Evolutionary conservation across 2,888 invertebrate species (phyloP).

Genomic region (Acleris emargana): DNA sequence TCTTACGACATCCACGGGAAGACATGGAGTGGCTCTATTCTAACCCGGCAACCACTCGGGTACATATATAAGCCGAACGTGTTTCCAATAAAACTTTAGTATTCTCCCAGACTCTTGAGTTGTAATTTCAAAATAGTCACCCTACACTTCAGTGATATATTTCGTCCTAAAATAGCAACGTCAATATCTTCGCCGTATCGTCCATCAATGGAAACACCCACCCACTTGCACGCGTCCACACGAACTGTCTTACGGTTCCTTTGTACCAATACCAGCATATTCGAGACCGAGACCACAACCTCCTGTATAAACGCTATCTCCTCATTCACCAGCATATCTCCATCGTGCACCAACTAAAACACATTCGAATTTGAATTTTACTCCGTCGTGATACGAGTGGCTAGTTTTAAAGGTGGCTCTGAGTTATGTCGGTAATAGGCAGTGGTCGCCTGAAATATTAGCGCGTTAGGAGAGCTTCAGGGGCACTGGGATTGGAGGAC

Average conservation of each 20-base stretch:
- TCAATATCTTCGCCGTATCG: constrained; percentile 31
- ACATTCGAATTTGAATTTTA: constrained; percentile 45
- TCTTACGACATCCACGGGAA: too few relatives aligned
- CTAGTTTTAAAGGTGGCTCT: constrained; percentile 4
- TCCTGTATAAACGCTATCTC: constrained; percentile 77
- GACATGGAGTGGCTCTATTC: too few relatives aligned
- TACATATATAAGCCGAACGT: too few relatives aligned
- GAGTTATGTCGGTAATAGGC: constrained; percentile 57
- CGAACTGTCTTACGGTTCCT: constrained; percentile 73
- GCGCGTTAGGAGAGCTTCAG: constrained; percentile 66
- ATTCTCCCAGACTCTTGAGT: too few relatives aligned
- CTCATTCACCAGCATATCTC: constrained; percentile 51
- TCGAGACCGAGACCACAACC: constrained; percentile 75
- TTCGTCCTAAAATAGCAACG: background rate
- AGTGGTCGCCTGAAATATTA: constrained; percentile 79
- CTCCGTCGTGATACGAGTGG: constrained; percentile 34
- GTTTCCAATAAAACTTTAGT: too few relatives aligned
- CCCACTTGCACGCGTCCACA: constrained; percentile 65
- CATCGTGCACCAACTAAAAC: constrained; percentile 31
- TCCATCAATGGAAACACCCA: constrained; percentile 47
- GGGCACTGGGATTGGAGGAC: constrained; percentile 73
- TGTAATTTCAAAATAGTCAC: too few relatives aligned
- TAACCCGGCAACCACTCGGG: too few relatives aligned
- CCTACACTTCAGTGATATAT: too few relatives aligned
- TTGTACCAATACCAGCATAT: constrained; percentile 82